These are phyloP conservation scores for Heterodera schachtii DNA, from an alignment of 1,140 invertebrate species.

Conservation along the genomic window DNA sequence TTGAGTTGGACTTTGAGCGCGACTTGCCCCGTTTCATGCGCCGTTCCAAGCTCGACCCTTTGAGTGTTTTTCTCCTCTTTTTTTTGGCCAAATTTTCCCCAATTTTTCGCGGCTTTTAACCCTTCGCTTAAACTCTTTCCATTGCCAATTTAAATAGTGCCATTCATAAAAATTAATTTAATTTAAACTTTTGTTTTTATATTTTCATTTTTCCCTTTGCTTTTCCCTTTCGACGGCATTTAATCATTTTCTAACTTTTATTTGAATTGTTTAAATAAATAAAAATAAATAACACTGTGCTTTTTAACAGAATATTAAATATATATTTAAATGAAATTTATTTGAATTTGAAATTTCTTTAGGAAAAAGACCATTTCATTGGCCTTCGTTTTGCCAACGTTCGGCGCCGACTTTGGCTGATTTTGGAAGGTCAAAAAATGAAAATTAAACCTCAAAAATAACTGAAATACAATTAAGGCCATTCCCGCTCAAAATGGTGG, in stretches of 20 bases:
- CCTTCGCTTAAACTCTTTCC: background rate
- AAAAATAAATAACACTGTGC: too few relatives aligned
- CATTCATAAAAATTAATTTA: background rate
- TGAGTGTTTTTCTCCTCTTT: conserved; percentile 42
- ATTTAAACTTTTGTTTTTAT: background rate
- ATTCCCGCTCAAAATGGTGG: conserved; percentile 64
- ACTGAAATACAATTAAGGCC: conserved; percentile 28
- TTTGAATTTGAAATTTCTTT: too few relatives aligned
- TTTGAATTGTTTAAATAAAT: too few relatives aligned
- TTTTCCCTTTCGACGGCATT: too few relatives aligned
- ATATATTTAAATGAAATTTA: too few relatives aligned
- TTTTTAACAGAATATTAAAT: too few relatives aligned
- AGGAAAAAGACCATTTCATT: conserved; percentile 65
- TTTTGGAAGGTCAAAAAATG: conserved; percentile 52
- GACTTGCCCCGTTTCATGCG: conserved; percentile 38
- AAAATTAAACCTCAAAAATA: background rate
- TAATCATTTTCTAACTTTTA: too few relatives aligned
- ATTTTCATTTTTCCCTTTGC: background rate
- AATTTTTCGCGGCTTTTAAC: background rate
- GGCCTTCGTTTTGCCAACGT: conserved; percentile 62
- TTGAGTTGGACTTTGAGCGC: conserved; percentile 3
- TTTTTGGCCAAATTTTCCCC: background rate
- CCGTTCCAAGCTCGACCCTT: conserved; percentile 46
- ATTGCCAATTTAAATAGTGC: too few relatives aligned
- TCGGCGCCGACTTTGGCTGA: conserved; percentile 58